Conservation (phyloP, 2,888 invertebrate species). For the Cantharis rufa region DNA sequence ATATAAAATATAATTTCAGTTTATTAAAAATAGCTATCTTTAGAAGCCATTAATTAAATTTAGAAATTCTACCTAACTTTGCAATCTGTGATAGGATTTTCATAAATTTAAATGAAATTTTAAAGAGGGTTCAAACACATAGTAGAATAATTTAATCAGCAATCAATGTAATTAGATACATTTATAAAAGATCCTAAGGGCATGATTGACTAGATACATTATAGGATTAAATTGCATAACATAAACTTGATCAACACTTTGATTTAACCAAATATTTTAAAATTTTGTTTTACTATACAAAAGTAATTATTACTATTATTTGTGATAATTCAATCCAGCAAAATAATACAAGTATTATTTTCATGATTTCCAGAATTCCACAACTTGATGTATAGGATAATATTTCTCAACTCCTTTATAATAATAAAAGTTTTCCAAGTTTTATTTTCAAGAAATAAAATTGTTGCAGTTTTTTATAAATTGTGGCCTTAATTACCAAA, state of each 20-base stretch:
- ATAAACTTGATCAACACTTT: slow-evolving; percentile 17
- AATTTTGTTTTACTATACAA: not conserved
- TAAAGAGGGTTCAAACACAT: slow-evolving; percentile 1
- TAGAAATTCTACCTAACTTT: not conserved
- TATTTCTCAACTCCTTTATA: no score
- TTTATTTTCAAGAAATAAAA: no score
- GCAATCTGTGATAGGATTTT: not conserved
- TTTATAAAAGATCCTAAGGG: slow-evolving; percentile 12
- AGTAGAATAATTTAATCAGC: slow-evolving; percentile 10
- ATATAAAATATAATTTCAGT: not conserved
- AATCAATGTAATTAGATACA: slow-evolving; percentile 27
- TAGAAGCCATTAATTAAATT: not conserved
- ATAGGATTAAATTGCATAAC: slow-evolving; percentile 26
- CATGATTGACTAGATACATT: slow-evolving; percentile 19
- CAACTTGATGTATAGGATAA: no score
- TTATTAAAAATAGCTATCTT: not conserved
- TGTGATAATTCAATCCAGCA: not conserved
- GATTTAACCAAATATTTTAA: not conserved
- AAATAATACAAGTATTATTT: no score
- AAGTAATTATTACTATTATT: not conserved
- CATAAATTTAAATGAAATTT: not conserved
- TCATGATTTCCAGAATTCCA: no score
- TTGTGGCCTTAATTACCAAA: no score
- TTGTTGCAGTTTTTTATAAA: no score
- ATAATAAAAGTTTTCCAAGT: no score